Evolutionary conservation across 2,797 vertebrate species (phyloP).

Genomic region (Oryzias sinensis): DNA sequence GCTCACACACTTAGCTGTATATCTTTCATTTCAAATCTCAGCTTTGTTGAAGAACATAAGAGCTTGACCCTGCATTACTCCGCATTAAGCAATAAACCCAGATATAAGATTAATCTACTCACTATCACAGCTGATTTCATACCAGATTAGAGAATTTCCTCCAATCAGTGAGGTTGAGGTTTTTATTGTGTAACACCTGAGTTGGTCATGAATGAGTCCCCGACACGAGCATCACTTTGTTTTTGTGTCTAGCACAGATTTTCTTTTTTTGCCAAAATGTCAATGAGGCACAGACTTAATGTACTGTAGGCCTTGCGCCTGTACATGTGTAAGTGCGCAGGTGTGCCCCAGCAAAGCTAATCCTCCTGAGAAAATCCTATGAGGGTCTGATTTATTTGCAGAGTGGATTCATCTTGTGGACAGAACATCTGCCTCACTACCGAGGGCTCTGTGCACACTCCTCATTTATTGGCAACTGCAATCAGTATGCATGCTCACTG

Average conservation of each 20-base stretch:
- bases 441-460: conserved; percentile 31
- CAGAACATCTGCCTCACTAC: conserved; percentile 57
- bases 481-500: conserved; percentile 26
- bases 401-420: conserved; percentile 67
- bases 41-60: conserved; percentile 16
- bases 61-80: conserved; percentile 44
- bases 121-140: conserved; percentile 51
- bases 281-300: too few relatives aligned
- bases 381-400: conserved; percentile 67
- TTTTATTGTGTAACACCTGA: conserved; percentile 36
- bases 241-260: background rate
- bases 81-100: conserved; percentile 14
- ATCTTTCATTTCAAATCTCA: conserved; percentile 14
- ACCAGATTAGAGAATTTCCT: conserved; percentile 49
- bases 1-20: conserved; percentile 16
- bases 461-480: conserved; percentile 28
- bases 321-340: conserved; percentile 52
- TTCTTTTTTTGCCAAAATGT: too few relatives aligned
- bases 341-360: conserved; percentile 70
- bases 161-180: conserved; percentile 20
- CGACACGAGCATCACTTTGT: background rate
- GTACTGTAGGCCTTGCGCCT: conserved; percentile 42
- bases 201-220: background rate
- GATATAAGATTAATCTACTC: conserved; percentile 46
- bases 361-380: conserved; percentile 46